These are phyloP conservation scores for Phyllotreta striolata DNA, from an alignment of 2,888 invertebrate species.

Conservation along the genomic window DNA sequence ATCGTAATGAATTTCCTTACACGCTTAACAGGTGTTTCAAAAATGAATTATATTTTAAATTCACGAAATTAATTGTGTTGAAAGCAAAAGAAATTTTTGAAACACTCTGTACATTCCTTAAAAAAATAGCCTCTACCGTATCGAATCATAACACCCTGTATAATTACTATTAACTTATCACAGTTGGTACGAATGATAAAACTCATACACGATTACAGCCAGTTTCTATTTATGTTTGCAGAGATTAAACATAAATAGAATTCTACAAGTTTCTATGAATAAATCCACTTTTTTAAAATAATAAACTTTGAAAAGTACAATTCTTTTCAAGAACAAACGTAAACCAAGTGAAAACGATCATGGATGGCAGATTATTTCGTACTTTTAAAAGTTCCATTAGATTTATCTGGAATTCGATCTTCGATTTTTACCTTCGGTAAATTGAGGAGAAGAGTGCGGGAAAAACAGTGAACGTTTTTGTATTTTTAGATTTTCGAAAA, in stretches of 20 bases:
- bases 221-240: constrained; percentile 50
- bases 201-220: constrained; percentile 48
- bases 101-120: not conserved
- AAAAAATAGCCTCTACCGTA: too few species aligned
- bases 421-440: constrained; percentile 27
- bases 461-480: constrained; percentile 22
- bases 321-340: constrained; percentile 38
- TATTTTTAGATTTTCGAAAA: not conserved
- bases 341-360: constrained; percentile 38
- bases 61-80: not conserved
- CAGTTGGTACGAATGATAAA: constrained; percentile 34
- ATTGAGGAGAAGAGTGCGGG: constrained; percentile 20
- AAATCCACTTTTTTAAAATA: constrained; percentile 43
- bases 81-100: not conserved
- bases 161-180: constrained; percentile 5
- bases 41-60: too few species aligned
- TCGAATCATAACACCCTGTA: too few species aligned
- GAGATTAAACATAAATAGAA: constrained; percentile 50
- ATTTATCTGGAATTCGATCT: constrained; percentile 19
- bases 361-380: constrained; percentile 54
- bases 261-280: constrained; percentile 49
- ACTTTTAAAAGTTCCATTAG: constrained; percentile 52
- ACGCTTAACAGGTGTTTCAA: too few species aligned
- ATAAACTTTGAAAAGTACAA: constrained; percentile 54
- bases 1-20: too few species aligned